A percentile compares a stretch with the other conserved stretches of the same genome.
phyloP scores from a whole-genome alignment of 1,140 invertebrate genomes.

The Brachionus paranguensis region DNA sequence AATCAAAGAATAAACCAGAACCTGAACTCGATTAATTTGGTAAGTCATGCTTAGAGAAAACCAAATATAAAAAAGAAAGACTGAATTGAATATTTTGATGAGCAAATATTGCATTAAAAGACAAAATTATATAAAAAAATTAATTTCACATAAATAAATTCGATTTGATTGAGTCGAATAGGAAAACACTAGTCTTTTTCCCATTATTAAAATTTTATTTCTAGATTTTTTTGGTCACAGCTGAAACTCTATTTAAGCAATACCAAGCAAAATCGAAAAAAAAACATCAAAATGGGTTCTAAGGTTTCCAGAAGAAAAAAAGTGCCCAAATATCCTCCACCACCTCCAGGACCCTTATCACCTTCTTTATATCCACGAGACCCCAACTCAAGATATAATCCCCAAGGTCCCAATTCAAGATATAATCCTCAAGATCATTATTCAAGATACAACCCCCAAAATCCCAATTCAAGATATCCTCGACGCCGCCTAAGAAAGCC shows the following conservation, averaged over 20 bases:
- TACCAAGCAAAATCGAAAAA: neutral
- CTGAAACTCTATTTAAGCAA: neutral
- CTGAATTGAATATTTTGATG: neutral
- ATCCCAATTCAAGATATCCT: neutral
- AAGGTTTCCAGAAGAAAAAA: constrained; percentile 1
- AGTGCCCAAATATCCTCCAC: neutral
- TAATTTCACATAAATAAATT: neutral
- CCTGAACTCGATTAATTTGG: neutral
- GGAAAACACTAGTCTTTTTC: neutral
- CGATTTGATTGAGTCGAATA: neutral
- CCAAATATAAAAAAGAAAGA: neutral
- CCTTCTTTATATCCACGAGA: neutral
- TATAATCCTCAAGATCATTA: no score
- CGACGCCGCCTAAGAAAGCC: neutral
- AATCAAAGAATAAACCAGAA: no score
- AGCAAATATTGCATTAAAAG: neutral
- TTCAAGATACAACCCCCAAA: neutral
- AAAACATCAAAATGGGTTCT: neutral
- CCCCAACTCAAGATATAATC: no score
- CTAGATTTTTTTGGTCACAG: neutral
- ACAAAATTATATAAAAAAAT: neutral
- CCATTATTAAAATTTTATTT: constrained; percentile 3
- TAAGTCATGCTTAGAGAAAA: neutral
- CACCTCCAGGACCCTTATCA: neutral
- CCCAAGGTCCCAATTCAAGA: neutral